phyloP scores from a whole-genome alignment of 2,113 vertebrate species.

The Alligator sinensis region DNA sequence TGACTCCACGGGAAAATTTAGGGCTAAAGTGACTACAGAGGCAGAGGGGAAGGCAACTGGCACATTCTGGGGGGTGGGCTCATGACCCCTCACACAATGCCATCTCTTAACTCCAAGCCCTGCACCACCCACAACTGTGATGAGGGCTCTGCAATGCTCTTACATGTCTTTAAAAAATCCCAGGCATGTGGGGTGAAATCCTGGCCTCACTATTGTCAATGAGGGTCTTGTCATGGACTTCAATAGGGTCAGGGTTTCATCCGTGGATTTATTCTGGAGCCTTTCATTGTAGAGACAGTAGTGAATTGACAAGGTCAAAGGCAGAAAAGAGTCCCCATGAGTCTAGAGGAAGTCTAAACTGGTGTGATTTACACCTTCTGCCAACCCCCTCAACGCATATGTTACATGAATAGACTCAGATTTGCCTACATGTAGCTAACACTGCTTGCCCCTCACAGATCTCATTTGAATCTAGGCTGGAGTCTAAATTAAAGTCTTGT shows the following conservation, averaged over 20 bases:
- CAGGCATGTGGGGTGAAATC: conserved; percentile 59
- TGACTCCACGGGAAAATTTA: background rate
- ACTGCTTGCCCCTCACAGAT: background rate
- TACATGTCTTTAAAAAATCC: conserved; percentile 62
- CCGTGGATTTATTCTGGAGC: conserved; percentile 51
- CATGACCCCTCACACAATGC: background rate
- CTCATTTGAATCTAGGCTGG: background rate
- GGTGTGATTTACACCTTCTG: background rate
- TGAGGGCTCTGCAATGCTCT: conserved; percentile 7
- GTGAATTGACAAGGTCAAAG: conserved; percentile 50
- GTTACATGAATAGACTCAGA: background rate
- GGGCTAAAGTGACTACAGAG: background rate
- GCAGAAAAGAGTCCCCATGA: conserved; percentile 7
- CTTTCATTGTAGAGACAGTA: conserved; percentile 65
- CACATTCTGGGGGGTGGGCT: background rate
- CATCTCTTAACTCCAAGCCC: background rate
- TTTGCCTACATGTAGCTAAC: background rate
- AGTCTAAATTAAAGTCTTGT: no score
- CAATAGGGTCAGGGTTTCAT: conserved; percentile 48
- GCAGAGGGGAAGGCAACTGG: background rate
- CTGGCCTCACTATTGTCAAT: conserved; percentile 46
- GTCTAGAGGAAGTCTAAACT: conserved; percentile 32
- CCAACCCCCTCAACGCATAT: background rate
- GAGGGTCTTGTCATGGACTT: conserved; percentile 48
- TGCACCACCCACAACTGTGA: background rate